A percentile compares a stretch with the other conserved stretches of the same genome.
These are phyloP conservation scores for Leuctra nigra DNA, from an alignment of 2,888 invertebrate genomes.

Conservation along the genomic window DNA sequence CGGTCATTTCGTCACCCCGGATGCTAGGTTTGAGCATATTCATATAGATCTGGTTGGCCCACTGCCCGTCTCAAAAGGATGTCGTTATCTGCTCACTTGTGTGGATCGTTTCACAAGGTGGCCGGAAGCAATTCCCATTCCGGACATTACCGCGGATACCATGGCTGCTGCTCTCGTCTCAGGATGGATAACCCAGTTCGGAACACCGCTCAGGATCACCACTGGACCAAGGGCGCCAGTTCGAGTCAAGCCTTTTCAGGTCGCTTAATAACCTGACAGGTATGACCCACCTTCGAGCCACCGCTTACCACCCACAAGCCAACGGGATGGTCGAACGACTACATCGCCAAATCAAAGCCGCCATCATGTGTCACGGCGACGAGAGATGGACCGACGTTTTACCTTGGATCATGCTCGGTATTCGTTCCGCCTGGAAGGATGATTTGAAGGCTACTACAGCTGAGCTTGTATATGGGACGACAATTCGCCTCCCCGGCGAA, in stretches of 20 bases:
- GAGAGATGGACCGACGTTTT: constrained; percentile 30
- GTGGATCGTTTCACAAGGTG: constrained; percentile 37
- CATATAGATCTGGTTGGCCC: too few species aligned
- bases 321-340: constrained; percentile 40
- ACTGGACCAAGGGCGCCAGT: constrained; percentile 39
- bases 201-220: constrained; percentile 38
- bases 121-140: constrained; percentile 38
- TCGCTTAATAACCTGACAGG: constrained; percentile 28
- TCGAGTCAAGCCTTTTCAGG: constrained; percentile 34
- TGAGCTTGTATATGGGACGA: too few species aligned
- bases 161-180: constrained; percentile 35
- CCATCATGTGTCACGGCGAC: constrained; percentile 33
- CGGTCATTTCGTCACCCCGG: constrained; percentile 28
- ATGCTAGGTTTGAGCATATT: constrained; percentile 37
- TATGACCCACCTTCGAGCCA: constrained; percentile 30
- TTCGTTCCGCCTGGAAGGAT: constrained; percentile 32
- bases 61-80: too few species aligned
- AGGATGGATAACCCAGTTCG: constrained; percentile 38
- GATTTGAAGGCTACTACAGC: constrained; percentile 33
- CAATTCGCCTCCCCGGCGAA: too few species aligned
- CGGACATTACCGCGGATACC: constrained; percentile 38
- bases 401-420: constrained; percentile 32
- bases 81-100: constrained; percentile 30
- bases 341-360: constrained; percentile 39
- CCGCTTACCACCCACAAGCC: constrained; percentile 36